Percentiles rank a stretch among this genome's conserved stretches.
phyloP scores from a whole-genome alignment of 2,888 invertebrate genomes.

The Chrysolina haemoptera region DNA sequence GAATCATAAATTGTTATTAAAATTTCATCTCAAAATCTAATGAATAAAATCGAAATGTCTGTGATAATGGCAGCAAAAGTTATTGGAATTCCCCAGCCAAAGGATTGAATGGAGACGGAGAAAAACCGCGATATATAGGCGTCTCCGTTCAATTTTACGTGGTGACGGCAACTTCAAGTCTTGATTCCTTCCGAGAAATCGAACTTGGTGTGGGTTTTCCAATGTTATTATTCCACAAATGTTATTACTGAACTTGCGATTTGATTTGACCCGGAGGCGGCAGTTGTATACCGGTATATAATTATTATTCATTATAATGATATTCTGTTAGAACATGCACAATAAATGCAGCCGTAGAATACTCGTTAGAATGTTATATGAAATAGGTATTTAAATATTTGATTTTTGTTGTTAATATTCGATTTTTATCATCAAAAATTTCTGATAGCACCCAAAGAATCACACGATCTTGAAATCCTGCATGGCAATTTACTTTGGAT shows the following conservation, averaged over 20 bases:
- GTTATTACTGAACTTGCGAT: too few species aligned
- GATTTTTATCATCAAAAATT: too few species aligned
- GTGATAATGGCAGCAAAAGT: not conserved
- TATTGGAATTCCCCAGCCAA: not conserved
- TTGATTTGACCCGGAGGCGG: not conserved
- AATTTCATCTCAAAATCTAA: not conserved
- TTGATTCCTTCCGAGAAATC: not conserved
- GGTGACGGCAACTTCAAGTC: not conserved
- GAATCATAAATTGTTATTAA: not conserved
- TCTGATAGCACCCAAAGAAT: too few species aligned
- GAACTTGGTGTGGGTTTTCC: not conserved
- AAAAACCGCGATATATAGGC: not conserved
- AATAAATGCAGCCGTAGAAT: too few species aligned
- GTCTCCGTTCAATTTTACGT: slow-evolving; percentile 3
- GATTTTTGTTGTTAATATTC: too few species aligned
- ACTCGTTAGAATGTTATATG: too few species aligned
- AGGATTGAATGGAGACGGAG: not conserved
- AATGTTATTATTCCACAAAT: not conserved
- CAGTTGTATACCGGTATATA: too few species aligned
- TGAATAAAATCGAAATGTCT: not conserved
- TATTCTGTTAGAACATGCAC: too few species aligned
- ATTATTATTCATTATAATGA: too few species aligned
- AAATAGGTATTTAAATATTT: too few species aligned
- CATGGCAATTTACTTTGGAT: too few species aligned
- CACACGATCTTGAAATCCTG: too few species aligned